phyloP scores from a whole-genome alignment of 2,113 vertebrate species.

The Phalacrocorax pelagicus region DNA sequence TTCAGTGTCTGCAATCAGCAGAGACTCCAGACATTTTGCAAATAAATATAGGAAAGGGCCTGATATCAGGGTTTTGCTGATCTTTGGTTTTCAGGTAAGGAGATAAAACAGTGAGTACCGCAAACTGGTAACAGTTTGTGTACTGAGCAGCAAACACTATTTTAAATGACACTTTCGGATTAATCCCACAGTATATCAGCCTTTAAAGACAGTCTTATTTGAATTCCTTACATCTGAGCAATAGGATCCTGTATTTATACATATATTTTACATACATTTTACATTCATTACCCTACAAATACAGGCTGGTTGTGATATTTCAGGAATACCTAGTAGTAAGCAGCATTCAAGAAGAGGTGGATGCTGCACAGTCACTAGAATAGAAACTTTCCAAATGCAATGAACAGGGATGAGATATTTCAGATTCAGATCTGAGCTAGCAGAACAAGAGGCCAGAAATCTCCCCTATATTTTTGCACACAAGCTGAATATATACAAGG shows the following conservation, averaged over 20 bases:
- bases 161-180: not conserved
- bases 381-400: not conserved
- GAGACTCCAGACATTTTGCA: not conserved
- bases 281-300: not conserved
- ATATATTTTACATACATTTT: not conserved
- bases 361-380: not conserved
- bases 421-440: not conserved
- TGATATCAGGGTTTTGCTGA: not conserved
- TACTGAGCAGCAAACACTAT: not conserved
- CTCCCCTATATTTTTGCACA: not conserved
- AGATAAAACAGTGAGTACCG: not conserved
- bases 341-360: not conserved
- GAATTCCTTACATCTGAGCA: not conserved
- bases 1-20: not conserved
- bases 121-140: not conserved
- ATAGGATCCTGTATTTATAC: fast-evolving
- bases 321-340: not conserved
- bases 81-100: not conserved
- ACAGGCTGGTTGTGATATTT: not conserved
- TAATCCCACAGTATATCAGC: not conserved
- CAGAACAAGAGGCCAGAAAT: not conserved
- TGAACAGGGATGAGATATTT: not conserved
- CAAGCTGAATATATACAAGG: not conserved
- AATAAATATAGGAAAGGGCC: not conserved
- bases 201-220: not conserved